Evolutionary conservation across 2,797 vertebrate species (phyloP).

Genomic region (Myoxocephalus aenaeus): DNA sequence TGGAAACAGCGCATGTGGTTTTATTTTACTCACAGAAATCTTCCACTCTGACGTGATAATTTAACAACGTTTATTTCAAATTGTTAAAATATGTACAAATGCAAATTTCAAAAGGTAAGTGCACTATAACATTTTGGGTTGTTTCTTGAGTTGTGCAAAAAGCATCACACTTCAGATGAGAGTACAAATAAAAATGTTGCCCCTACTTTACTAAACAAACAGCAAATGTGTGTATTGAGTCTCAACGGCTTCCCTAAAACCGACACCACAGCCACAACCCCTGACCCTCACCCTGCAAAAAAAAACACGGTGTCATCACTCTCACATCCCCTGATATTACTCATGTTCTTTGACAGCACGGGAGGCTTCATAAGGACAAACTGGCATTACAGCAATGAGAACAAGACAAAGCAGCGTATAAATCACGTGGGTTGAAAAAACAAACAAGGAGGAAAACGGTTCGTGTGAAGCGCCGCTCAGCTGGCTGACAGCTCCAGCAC

Average conservation of each 20-base stretch:
- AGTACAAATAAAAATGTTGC: slow-evolving; percentile 26
- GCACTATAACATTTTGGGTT: slow-evolving; percentile 43
- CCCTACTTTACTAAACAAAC: slow-evolving; percentile 43
- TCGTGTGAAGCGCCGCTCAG: slow-evolving; percentile 28
- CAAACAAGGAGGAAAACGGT: slow-evolving; percentile 39
- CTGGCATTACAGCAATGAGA: slow-evolving; percentile 43
- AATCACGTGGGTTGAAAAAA: slow-evolving; percentile 32
- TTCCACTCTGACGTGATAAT: slow-evolving; percentile 55
- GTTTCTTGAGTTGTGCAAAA: slow-evolving; percentile 58
- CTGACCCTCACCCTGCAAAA: slow-evolving; percentile 42
- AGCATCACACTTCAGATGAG: slow-evolving; percentile 53
- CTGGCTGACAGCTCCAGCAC: slow-evolving; percentile 17
- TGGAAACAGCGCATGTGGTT: slow-evolving; percentile 43
- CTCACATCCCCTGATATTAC: slow-evolving; percentile 45
- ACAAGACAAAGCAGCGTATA: slow-evolving; percentile 28
- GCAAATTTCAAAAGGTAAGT: slow-evolving; percentile 65
- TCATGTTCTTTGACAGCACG: slow-evolving; percentile 44
- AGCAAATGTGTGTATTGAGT: slow-evolving; percentile 42
- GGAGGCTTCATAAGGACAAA: slow-evolving; percentile 30
- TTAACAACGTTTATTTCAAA: slow-evolving; percentile 76
- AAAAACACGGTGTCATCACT: slow-evolving; percentile 52
- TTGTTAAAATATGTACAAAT: slow-evolving; percentile 74
- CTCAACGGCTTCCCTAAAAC: slow-evolving; percentile 40
- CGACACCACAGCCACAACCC: slow-evolving; percentile 54
- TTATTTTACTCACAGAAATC: slow-evolving; percentile 34